Percentiles rank a stretch among this genome's conserved stretches.
phyloP scores from a whole-genome alignment of 2,888 invertebrate species.

The Oligia fasciuncula region DNA sequence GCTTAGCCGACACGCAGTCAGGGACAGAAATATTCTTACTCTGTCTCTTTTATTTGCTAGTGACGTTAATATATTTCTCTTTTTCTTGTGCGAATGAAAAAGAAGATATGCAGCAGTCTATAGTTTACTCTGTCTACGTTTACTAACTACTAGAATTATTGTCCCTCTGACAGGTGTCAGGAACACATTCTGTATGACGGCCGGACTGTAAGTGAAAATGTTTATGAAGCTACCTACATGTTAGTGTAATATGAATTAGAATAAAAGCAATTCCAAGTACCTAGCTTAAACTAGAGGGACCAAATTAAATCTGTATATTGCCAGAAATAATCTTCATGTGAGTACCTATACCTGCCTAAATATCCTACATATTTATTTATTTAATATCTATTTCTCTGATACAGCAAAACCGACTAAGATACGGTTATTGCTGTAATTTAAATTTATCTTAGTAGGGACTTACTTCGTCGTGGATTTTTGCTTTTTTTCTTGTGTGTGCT shows the following conservation, averaged over 20 bases:
- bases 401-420: not conserved
- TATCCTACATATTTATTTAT: not conserved
- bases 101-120: no score
- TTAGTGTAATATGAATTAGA: conserved; percentile 24
- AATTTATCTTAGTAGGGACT: conserved; percentile 31
- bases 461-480: conserved; percentile 53
- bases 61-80: no score
- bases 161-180: not conserved
- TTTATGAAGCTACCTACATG: conserved; percentile 30
- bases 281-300: not conserved
- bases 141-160: not conserved
- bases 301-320: conserved; percentile 2
- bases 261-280: conserved; percentile 44
- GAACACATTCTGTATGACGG: not conserved
- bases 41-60: no score
- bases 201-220: not conserved
- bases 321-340: conserved; percentile 1
- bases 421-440: conserved; percentile 7
- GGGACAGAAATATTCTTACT: no score
- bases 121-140: no score
- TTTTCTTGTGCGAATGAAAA: no score
- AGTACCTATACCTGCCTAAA: not conserved
- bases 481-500: conserved; percentile 45
- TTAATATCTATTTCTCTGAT: conserved; percentile 5
- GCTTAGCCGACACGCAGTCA: no score